Conservation (phyloP, 23 tunicate species). For the Trididemnum clinides region DNA sequence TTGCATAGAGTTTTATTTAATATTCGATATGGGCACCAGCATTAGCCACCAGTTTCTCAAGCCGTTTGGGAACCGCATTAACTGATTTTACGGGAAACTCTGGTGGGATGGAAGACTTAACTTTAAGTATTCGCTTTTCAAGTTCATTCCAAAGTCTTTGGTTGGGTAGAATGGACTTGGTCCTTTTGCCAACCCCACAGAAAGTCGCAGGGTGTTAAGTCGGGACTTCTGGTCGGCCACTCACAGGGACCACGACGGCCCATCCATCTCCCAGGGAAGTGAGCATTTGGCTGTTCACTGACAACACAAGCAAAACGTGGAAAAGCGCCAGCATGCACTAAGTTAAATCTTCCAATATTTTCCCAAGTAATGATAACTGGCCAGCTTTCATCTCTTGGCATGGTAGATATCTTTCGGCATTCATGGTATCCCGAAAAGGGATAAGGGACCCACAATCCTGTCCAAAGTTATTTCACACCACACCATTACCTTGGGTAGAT, state of each 20-base stretch:
- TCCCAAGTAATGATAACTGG: too few species aligned
- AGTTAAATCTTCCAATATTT: too few species aligned
- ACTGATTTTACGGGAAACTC: neutral
- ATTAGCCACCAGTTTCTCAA: neutral
- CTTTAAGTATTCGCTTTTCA: neutral
- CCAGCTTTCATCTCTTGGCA: too few species aligned
- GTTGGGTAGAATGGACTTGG: neutral
- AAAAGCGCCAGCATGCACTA: too few species aligned
- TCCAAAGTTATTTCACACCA: too few species aligned
- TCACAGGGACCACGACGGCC: neutral
- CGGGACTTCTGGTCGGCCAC: neutral
- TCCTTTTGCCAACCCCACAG: neutral
- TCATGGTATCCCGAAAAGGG: too few species aligned
- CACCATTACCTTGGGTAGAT: too few species aligned
- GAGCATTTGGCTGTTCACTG: neutral
- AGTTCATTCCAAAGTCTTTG: neutral
- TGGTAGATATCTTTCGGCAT: too few species aligned
- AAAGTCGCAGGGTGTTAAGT: neutral
- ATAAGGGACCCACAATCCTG: too few species aligned
- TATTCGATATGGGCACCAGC: neutral
- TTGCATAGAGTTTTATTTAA: neutral
- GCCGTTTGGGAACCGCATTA: neutral
- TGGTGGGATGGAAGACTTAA: neutral
- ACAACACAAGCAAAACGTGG: neutral
- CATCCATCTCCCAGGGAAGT: neutral